Percentiles rank a stretch among this genome's conserved stretches.
phyloP scores from a whole-genome alignment of 2,888 invertebrate genomes.

The Bhutanitis thaidina region DNA sequence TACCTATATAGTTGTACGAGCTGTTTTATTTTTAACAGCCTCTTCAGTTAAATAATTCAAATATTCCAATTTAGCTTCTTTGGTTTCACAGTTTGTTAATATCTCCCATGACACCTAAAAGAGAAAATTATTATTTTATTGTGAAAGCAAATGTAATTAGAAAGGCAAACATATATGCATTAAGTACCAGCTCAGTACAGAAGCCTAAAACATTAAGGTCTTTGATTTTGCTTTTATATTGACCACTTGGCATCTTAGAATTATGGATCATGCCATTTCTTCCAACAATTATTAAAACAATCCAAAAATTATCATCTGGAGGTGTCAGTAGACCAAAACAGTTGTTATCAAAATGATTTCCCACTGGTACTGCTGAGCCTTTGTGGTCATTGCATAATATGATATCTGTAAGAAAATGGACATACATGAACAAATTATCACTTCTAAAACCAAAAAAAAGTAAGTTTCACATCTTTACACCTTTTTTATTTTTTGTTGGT shows the following conservation, averaged over 20 bases:
- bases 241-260: conserved; percentile 75
- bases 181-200: conserved; percentile 75
- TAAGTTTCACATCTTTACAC: too few species aligned
- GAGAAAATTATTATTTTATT: conserved; percentile 2
- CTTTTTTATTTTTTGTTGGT: too few species aligned
- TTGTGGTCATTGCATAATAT: conserved; percentile 78
- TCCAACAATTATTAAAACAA: conserved; percentile 79
- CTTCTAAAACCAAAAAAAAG: too few species aligned
- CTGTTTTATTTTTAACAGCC: conserved; percentile 33
- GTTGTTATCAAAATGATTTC: conserved; percentile 62
- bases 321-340: conserved; percentile 66
- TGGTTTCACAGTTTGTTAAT: conserved; percentile 51
- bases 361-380: conserved; percentile 69
- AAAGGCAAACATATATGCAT: background rate
- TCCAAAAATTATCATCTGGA: conserved; percentile 68
- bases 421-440: too few species aligned
- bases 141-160: background rate
- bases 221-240: conserved; percentile 79
- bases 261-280: conserved; percentile 81
- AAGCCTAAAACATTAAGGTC: conserved; percentile 83
- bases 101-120: conserved; percentile 76
- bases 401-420: conserved; percentile 68
- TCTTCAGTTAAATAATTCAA: conserved; percentile 47
- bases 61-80: conserved; percentile 49
- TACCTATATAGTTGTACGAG: background rate